These are phyloP conservation scores for human DNA, from an alignment of 2,113 vertebrate species.

Conservation along the genomic window DNA sequence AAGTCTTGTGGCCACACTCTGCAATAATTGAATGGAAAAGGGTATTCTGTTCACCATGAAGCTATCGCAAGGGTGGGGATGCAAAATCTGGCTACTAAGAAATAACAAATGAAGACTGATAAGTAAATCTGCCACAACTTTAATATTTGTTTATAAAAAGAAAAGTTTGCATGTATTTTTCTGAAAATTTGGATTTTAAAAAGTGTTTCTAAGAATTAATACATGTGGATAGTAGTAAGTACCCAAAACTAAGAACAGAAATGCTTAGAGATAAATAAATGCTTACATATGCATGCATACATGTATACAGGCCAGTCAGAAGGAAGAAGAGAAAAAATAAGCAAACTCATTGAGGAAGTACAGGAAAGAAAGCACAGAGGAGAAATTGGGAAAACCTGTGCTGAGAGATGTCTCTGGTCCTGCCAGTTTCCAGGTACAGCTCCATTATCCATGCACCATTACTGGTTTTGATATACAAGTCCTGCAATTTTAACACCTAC, in stretches of 20 bases:
- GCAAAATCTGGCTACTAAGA: background rate
- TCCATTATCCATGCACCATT: no score
- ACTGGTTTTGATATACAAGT: no score
- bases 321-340: no score
- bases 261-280: background rate
- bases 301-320: background rate
- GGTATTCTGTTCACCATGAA: background rate
- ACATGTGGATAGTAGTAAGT: background rate
- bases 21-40: background rate
- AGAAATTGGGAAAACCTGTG: no score
- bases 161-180: background rate
- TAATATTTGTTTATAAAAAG: background rate
- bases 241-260: background rate
- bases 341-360: no score
- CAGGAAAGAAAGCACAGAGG: no score
- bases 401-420: no score
- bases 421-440: no score
- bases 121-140: background rate
- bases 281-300: background rate
- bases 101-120: background rate
- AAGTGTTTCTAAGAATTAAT: background rate
- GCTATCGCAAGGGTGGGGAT: background rate
- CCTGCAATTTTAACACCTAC: no score
- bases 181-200: background rate
- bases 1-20: background rate